phyloP scores from a whole-genome alignment of 1,140 invertebrate genomes.

The Antheraea pernyi region DNA sequence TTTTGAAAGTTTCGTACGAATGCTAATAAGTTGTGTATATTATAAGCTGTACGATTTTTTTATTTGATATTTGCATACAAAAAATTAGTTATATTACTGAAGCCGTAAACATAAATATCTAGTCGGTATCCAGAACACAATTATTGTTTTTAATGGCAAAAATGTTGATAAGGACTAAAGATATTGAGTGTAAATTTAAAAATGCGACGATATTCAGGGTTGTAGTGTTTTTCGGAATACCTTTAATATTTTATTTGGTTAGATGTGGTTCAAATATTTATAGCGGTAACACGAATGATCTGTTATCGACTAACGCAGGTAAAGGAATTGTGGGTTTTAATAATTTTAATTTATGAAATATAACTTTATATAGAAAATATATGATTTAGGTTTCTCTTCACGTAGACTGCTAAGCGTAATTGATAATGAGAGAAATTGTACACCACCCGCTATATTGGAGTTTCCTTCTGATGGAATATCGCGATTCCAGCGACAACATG shows the following conservation, averaged over 20 bases:
- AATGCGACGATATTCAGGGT: constrained; percentile 48
- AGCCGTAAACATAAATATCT: not conserved
- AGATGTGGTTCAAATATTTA: not conserved
- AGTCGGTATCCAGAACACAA: not conserved
- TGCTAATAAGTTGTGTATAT: constrained; percentile 55
- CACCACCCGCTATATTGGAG: constrained; percentile 87
- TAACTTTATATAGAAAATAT: constrained; percentile 18
- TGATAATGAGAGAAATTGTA: constrained; percentile 81
- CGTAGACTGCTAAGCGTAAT: constrained; percentile 42
- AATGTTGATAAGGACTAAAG: constrained; percentile 69
- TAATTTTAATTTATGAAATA: not conserved
- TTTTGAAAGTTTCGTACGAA: constrained; percentile 27
- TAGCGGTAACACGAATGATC: not conserved
- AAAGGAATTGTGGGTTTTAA: not conserved
- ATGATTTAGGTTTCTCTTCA: constrained; percentile 17
- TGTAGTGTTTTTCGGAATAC: constrained; percentile 52
- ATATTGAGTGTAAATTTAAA: constrained; percentile 40
- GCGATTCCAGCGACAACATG: constrained; percentile 81
- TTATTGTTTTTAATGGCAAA: constrained; percentile 49
- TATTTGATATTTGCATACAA: constrained; percentile 48
- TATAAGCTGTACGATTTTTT: constrained; percentile 66
- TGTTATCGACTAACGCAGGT: constrained; percentile 1
- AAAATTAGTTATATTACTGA: constrained; percentile 9
- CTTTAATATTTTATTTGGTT: constrained; percentile 39
- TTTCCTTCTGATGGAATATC: constrained; percentile 89